These are phyloP conservation scores for Artibeus lituratus DNA, from an alignment of 2,797 vertebrate genomes.

Conservation along the genomic window DNA sequence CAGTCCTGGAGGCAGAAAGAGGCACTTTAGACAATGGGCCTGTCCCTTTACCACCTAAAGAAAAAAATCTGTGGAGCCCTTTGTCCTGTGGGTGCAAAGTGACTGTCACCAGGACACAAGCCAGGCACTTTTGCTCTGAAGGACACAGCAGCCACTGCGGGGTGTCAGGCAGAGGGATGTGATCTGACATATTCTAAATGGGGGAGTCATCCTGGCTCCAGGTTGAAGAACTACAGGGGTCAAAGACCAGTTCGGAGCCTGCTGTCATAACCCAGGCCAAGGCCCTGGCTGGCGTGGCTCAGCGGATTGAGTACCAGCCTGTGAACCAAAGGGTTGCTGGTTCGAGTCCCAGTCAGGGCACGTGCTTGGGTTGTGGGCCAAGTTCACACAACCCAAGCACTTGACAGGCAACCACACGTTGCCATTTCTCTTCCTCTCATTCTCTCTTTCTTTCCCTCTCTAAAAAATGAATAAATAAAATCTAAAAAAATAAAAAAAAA, in stretches of 20 bases:
- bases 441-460: too few relatives aligned
- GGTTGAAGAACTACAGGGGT: not conserved
- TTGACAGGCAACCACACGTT: too few relatives aligned
- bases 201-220: not conserved
- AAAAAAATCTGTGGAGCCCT: not conserved
- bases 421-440: too few relatives aligned
- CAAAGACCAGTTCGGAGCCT: not conserved
- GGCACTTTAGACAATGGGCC: not conserved
- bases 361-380: too few relatives aligned
- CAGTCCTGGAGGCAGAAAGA: conserved; percentile 84
- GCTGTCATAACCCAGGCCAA: not conserved
- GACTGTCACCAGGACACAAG: not conserved
- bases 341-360: too few relatives aligned
- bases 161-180: not conserved
- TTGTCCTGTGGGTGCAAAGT: not conserved
- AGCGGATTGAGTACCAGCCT: too few relatives aligned
- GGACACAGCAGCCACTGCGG: not conserved
- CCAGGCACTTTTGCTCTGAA: not conserved
- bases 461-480: too few relatives aligned
- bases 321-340: too few relatives aligned
- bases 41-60: not conserved
- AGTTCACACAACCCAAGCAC: too few relatives aligned
- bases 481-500: too few relatives aligned
- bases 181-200: not conserved
- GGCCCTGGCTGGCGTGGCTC: too few relatives aligned